A percentile compares a stretch with the other conserved stretches of the same genome.
These are phyloP conservation scores for Mellilla xanthometata DNA, from an alignment of 2,888 invertebrate genomes.

Conservation along the genomic window DNA sequence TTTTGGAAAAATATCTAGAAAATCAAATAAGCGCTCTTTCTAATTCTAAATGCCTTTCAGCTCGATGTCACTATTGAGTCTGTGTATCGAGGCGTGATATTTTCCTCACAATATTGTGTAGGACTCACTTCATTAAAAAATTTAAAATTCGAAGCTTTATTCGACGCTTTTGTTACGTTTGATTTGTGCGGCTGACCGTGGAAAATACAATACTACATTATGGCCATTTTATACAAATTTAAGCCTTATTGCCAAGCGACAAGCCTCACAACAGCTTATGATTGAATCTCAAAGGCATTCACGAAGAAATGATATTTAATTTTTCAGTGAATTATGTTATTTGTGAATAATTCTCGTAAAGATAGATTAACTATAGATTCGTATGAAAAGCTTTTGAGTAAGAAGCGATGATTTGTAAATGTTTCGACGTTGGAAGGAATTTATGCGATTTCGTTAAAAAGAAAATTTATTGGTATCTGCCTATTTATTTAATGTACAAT, in stretches of 20 bases:
- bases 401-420: slow-evolving; percentile 54
- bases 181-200: slow-evolving; percentile 72
- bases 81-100: slow-evolving; percentile 53
- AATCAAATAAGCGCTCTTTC: no score
- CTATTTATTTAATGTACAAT: no score
- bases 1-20: no score
- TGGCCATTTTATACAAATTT: slow-evolving; percentile 38
- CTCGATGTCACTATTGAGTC: slow-evolving; percentile 20
- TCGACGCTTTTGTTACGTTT: slow-evolving; percentile 64
- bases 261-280: slow-evolving; percentile 35
- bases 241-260: slow-evolving; percentile 38
- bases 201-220: slow-evolving; percentile 57
- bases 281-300: slow-evolving; percentile 31
- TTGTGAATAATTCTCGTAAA: slow-evolving; percentile 50
- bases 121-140: slow-evolving; percentile 76
- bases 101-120: slow-evolving; percentile 70
- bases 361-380: slow-evolving; percentile 43
- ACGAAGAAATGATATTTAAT: slow-evolving; percentile 56
- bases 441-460: slow-evolving; percentile 14
- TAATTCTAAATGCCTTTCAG: no score
- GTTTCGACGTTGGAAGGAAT: slow-evolving; percentile 32
- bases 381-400: slow-evolving; percentile 35
- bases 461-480: background rate
- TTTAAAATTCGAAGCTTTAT: slow-evolving; percentile 71
- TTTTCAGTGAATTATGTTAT: slow-evolving; percentile 56